These are phyloP conservation scores for Synergus japonicus DNA, from an alignment of 2,888 invertebrate species.

Conservation along the genomic window DNA sequence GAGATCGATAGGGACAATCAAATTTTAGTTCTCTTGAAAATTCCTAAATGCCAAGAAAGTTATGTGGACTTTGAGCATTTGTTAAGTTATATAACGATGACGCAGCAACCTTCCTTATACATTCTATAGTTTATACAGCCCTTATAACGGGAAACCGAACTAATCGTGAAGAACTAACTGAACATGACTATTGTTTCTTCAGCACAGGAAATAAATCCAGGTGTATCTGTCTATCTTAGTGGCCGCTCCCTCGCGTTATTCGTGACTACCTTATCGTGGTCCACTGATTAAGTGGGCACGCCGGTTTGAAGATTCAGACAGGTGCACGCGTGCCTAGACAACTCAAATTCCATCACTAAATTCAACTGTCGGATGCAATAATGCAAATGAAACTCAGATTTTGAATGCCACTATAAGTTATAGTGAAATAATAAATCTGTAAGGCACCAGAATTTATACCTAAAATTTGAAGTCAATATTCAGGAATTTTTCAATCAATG, in stretches of 20 bases:
- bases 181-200: constrained; percentile 38
- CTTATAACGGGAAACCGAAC: not conserved
- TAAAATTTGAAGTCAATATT: no score
- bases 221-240: constrained; percentile 35
- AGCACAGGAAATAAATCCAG: constrained; percentile 36
- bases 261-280: constrained; percentile 38
- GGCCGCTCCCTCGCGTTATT: constrained; percentile 34
- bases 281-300: constrained; percentile 29
- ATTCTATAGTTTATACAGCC: not conserved
- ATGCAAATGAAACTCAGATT: not conserved
- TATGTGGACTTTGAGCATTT: not conserved
- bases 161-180: constrained; percentile 13
- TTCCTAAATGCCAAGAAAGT: not conserved
- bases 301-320: constrained; percentile 12
- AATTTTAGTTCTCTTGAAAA: not conserved
- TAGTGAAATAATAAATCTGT: no score
- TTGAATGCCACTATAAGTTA: not conserved
- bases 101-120: constrained; percentile 7
- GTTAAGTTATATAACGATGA: not conserved
- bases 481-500: not conserved
- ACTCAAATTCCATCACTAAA: constrained; percentile 13
- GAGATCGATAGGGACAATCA: constrained; percentile 8
- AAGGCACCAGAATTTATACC: no score
- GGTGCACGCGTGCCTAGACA: constrained; percentile 6
- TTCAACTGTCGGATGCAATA: not conserved